phyloP scores from a whole-genome alignment of 2,797 vertebrate genomes.

The Sylvia borin region DNA sequence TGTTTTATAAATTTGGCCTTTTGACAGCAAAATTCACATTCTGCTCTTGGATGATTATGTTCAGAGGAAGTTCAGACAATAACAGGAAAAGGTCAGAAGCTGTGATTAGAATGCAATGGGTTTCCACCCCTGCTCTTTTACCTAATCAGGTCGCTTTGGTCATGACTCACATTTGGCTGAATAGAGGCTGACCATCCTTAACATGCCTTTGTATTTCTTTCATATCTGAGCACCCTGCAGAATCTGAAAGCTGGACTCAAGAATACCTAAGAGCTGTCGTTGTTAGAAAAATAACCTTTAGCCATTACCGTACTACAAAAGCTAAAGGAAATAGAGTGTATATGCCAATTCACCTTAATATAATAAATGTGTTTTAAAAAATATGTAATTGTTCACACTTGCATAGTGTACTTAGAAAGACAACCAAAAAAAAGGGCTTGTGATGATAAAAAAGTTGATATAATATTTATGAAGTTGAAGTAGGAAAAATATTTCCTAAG shows the following conservation, averaged over 20 bases:
- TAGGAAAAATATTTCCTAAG: background rate
- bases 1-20: conserved; percentile 53
- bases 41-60: background rate
- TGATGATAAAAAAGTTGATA: background rate
- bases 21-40: conserved; percentile 55
- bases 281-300: background rate
- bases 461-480: background rate
- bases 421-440: background rate
- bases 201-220: background rate
- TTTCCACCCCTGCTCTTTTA: background rate
- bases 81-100: background rate
- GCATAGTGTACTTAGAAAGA: background rate
- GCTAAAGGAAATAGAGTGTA: background rate
- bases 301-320: background rate
- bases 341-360: background rate
- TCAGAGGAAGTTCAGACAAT: conserved; percentile 38
- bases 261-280: background rate
- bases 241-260: background rate
- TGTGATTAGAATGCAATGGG: background rate
- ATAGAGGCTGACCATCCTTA: background rate
- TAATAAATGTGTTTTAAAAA: background rate
- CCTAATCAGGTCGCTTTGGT: background rate
- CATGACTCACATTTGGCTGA: background rate
- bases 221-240: background rate
- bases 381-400: background rate